phyloP scores from a whole-genome alignment of 1,140 invertebrate species.

The Trachymyrmex cornetzi region DNA sequence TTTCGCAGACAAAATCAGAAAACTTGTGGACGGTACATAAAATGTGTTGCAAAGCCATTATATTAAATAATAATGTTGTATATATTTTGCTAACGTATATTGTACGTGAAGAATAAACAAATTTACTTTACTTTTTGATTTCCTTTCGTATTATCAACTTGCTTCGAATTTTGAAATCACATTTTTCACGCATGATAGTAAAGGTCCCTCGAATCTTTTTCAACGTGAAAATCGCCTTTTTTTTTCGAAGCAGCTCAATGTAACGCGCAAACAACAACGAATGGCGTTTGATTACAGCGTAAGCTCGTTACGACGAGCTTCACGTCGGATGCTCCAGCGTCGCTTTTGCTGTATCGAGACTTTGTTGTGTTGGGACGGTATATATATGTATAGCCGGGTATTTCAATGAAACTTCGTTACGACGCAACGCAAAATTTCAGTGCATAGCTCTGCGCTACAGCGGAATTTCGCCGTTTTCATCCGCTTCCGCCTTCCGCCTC shows the following conservation, averaged over 20 bases:
- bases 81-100: too few species aligned
- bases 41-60: too few species aligned
- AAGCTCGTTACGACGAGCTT: conserved; percentile 10
- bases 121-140: too few species aligned
- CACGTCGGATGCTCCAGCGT: not conserved
- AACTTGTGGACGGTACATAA: too few species aligned
- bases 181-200: not conserved
- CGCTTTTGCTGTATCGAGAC: not conserved
- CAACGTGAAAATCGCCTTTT: not conserved
- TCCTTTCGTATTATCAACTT: not conserved
- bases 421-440: not conserved
- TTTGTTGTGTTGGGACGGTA: not conserved
- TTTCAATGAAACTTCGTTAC: conserved; percentile 26
- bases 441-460: not conserved
- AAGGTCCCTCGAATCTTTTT: not conserved
- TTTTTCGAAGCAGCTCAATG: not conserved
- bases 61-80: too few species aligned
- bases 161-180: not conserved
- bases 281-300: not conserved
- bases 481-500: not conserved
- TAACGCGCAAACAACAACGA: conserved; percentile 21
- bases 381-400: not conserved
- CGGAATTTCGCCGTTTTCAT: conserved; percentile 18
- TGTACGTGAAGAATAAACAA: too few species aligned
- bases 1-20: too few species aligned